A percentile compares a stretch with the other conserved stretches of the same genome.
Evolutionary conservation across 2,113 vertebrate genomes (phyloP).

Genomic region (Dipodomys ordii): DNA sequence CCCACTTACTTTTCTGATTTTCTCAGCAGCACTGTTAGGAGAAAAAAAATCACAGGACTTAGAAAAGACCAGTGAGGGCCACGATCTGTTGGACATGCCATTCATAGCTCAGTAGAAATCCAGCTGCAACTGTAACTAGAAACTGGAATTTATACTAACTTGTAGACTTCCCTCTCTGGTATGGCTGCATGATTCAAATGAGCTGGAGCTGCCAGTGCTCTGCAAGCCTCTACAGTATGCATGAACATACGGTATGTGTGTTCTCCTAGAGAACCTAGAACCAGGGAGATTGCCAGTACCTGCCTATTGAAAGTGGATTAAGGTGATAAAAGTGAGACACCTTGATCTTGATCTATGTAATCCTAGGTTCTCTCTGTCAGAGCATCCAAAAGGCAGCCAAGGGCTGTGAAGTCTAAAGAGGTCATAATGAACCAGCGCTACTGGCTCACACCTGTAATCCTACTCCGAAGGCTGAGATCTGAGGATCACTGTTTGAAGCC

Average conservation of each 20-base stretch:
- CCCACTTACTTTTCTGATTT: slow-evolving; percentile 16
- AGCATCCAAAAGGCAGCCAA: background rate
- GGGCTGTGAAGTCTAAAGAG: background rate
- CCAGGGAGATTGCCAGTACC: too few relatives aligned
- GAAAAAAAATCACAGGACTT: slow-evolving; percentile 20
- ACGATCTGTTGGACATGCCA: background rate
- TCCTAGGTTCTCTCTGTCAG: background rate
- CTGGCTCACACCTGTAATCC: too few relatives aligned
- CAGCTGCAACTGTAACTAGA: slow-evolving; percentile 54
- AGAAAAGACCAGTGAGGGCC: slow-evolving; percentile 23
- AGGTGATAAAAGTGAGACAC: background rate
- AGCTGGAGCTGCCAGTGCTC: slow-evolving; percentile 35
- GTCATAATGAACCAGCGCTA: background rate
- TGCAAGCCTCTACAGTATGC: slow-evolving; percentile 2
- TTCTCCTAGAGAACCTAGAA: background rate
- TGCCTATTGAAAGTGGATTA: background rate
- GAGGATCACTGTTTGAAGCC: too few relatives aligned
- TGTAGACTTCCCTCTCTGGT: slow-evolving; percentile 70
- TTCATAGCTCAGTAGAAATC: slow-evolving; percentile 44
- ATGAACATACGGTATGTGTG: background rate
- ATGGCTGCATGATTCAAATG: slow-evolving; percentile 52
- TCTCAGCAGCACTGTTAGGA: background rate
- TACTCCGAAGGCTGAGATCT: too few relatives aligned
- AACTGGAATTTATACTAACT: slow-evolving; percentile 57
- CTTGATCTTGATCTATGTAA: background rate